Conservation (phyloP, 2,888 invertebrate genomes). For the Bombyx huttoni region DNA sequence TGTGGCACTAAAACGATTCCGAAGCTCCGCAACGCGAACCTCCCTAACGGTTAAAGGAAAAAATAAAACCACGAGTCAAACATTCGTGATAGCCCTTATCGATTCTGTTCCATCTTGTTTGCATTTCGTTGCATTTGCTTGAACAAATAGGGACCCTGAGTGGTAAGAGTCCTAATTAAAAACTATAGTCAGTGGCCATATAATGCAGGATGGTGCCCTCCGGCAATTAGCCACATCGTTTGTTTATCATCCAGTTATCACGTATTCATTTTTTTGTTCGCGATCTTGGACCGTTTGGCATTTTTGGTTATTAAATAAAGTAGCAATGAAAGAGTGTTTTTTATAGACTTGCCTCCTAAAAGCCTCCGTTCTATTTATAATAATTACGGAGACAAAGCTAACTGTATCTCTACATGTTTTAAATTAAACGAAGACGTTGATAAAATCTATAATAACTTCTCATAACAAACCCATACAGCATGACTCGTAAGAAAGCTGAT, state of each 20-base stretch:
- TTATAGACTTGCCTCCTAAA: neutral
- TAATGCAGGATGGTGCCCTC: conserved; percentile 48
- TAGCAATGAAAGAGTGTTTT: neutral
- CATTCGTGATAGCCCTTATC: conserved; percentile 49
- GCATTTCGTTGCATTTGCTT: conserved; percentile 43
- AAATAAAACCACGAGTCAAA: conserved; percentile 45
- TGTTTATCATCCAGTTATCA: conserved; percentile 51
- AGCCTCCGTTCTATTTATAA: conserved; percentile 12
- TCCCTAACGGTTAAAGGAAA: conserved; percentile 45
- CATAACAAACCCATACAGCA: neutral
- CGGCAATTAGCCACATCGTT: conserved; percentile 45
- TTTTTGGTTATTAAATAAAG: neutral
- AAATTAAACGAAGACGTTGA: neutral
- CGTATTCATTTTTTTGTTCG: conserved; percentile 31
- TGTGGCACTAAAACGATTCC: conserved; percentile 40
- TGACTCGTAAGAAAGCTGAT: conserved; percentile 9
- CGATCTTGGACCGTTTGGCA: neutral
- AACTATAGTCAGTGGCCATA: conserved; percentile 55
- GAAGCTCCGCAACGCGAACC: conserved; percentile 45
- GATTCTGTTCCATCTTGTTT: conserved; percentile 35
- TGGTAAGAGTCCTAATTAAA: conserved; percentile 59
- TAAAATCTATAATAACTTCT: neutral
- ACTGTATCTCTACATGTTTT: neutral
- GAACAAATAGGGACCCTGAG: conserved; percentile 57
- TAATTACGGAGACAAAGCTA: conserved; percentile 8